Conservation (phyloP, 2,797 vertebrate species). For the Amphiprion clarkii region DNA sequence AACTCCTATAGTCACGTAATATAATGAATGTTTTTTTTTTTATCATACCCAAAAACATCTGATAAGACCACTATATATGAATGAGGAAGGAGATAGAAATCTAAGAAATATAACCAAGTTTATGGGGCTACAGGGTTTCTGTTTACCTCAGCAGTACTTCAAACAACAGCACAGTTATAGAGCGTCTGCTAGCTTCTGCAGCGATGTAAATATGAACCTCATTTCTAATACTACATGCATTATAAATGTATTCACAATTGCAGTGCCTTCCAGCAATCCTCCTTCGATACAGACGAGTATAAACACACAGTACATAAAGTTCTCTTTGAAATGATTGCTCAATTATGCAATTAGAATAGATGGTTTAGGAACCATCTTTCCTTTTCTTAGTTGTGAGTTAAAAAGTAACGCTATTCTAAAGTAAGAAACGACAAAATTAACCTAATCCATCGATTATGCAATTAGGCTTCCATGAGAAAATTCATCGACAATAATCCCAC, state of each 20-base stretch:
- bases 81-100: slow-evolving; percentile 21
- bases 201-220: slow-evolving; percentile 33
- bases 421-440: no score
- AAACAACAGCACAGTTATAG: slow-evolving; percentile 34
- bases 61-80: slow-evolving; percentile 48
- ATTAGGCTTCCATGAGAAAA: background rate
- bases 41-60: slow-evolving; percentile 49
- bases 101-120: slow-evolving; percentile 29
- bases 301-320: background rate
- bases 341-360: background rate
- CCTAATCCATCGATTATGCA: no score
- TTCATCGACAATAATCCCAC: background rate
- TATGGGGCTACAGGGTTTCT: slow-evolving; percentile 37
- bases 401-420: no score
- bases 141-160: slow-evolving; percentile 55
- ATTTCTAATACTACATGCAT: slow-evolving; percentile 25
- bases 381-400: no score
- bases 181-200: slow-evolving; percentile 10
- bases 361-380: background rate
- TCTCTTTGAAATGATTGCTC: background rate
- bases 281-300: slow-evolving; percentile 8
- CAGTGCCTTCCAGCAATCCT: slow-evolving; percentile 9
- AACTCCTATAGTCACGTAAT: slow-evolving; percentile 37
- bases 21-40: slow-evolving; percentile 54
- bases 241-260: slow-evolving; percentile 38